Percentiles rank a stretch among this genome's conserved stretches.
Evolutionary conservation across 2,797 vertebrate species (phyloP).

Genomic region (Spea hammondii): DNA sequence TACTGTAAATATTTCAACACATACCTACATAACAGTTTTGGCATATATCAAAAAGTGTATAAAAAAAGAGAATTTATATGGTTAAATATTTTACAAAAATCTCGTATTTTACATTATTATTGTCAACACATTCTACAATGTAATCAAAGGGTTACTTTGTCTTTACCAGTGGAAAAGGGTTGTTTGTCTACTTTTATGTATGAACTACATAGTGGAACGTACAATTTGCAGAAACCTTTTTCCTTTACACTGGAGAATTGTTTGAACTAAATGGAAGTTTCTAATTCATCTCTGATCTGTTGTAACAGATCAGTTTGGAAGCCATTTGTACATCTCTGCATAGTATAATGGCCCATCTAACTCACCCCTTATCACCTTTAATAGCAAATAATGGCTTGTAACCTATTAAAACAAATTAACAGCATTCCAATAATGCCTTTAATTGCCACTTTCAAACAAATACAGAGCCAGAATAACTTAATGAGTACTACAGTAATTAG

Average conservation of each 20-base stretch:
- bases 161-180: too few species aligned
- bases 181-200: too few species aligned
- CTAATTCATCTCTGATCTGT: background rate
- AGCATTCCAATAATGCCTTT: conserved; percentile 1
- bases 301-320: background rate
- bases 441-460: background rate
- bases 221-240: background rate
- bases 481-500: background rate
- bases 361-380: background rate
- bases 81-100: too few species aligned
- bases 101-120: too few species aligned
- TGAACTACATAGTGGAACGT: too few species aligned
- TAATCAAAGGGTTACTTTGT: too few species aligned
- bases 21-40: too few species aligned
- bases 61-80: too few species aligned
- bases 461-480: background rate
- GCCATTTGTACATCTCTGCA: background rate
- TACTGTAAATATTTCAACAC: too few species aligned
- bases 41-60: too few species aligned
- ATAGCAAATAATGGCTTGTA: background rate
- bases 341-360: background rate
- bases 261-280: background rate
- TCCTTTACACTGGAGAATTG: background rate
- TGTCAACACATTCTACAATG: too few species aligned
- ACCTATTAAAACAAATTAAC: background rate